phyloP scores from a whole-genome alignment of 2,888 invertebrate species.

The Drosophila hamatofila region DNA sequence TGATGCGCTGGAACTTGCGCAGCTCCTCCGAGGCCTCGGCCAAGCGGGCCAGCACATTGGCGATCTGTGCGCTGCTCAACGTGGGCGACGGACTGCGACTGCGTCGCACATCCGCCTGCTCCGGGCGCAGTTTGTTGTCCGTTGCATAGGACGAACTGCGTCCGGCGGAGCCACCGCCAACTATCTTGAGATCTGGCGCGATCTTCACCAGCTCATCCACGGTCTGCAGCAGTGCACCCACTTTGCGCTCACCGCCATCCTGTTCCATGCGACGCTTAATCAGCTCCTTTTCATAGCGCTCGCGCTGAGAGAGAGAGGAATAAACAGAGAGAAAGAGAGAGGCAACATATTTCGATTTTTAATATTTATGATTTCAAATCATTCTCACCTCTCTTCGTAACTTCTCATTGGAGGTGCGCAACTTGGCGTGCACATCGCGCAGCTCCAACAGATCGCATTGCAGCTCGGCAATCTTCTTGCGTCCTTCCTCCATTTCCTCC shows the following conservation, averaged over 20 bases:
- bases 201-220: slow-evolving; percentile 92
- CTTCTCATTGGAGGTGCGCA: slow-evolving; percentile 96
- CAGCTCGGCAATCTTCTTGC: slow-evolving; percentile 92
- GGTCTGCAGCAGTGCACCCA: slow-evolving; percentile 90
- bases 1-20: slow-evolving; percentile 86
- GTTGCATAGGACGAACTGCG: slow-evolving; percentile 52
- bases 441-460: slow-evolving; percentile 95
- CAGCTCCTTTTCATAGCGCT: slow-evolving; percentile 92
- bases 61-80: slow-evolving; percentile 79
- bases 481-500: slow-evolving; percentile 95
- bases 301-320: slow-evolving; percentile 86
- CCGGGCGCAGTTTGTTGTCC: slow-evolving; percentile 79
- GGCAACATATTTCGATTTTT: not conserved
- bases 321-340: not conserved
- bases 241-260: slow-evolving; percentile 91
- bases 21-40: slow-evolving; percentile 91
- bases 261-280: slow-evolving; percentile 87
- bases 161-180: slow-evolving; percentile 78
- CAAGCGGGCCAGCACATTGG: slow-evolving; percentile 87
- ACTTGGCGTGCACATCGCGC: slow-evolving; percentile 95
- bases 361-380: not conserved
- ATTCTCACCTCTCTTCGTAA: slow-evolving; percentile 89
- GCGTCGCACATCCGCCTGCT: slow-evolving; percentile 67
- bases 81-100: slow-evolving; percentile 84
- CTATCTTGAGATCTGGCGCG: slow-evolving; percentile 89